These are phyloP conservation scores for Eurypyga helias DNA, from an alignment of 2,113 vertebrate species.

Conservation along the genomic window DNA sequence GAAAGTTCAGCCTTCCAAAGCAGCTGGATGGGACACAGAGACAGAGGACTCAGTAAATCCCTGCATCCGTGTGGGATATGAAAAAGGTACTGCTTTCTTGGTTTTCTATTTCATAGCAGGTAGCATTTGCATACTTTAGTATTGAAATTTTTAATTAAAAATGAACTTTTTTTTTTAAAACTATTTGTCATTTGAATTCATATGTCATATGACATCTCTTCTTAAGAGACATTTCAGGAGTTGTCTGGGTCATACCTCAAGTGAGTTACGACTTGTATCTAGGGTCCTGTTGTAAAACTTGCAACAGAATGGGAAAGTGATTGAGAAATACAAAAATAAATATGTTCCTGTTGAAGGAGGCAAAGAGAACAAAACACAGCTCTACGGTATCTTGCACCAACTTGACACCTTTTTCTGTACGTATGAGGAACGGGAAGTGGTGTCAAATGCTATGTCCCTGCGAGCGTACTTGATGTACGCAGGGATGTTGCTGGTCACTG, in stretches of 20 bases:
- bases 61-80: constrained; percentile 56
- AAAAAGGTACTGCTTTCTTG: constrained; percentile 67
- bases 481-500: background rate
- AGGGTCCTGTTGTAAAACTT: background rate
- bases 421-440: fast-evolving
- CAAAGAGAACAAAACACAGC: background rate
- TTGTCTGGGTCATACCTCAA: background rate
- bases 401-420: background rate
- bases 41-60: constrained; percentile 59
- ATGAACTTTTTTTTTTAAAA: background rate
- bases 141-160: background rate
- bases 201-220: background rate
- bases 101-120: background rate
- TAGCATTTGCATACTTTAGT: background rate
- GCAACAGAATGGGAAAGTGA: background rate
- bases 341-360: background rate
- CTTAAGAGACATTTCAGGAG: background rate
- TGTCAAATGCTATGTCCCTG: background rate
- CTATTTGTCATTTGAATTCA: background rate
- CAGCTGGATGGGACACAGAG: constrained; percentile 68
- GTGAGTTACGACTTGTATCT: background rate
- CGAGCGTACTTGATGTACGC: fast-evolving
- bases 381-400: background rate
- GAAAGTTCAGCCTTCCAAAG: constrained; percentile 65
- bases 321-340: background rate